Base-by-base conservation (phyloP, 2,113 vertebrate genomes). In the Melanerpes aurifrons region DNA sequence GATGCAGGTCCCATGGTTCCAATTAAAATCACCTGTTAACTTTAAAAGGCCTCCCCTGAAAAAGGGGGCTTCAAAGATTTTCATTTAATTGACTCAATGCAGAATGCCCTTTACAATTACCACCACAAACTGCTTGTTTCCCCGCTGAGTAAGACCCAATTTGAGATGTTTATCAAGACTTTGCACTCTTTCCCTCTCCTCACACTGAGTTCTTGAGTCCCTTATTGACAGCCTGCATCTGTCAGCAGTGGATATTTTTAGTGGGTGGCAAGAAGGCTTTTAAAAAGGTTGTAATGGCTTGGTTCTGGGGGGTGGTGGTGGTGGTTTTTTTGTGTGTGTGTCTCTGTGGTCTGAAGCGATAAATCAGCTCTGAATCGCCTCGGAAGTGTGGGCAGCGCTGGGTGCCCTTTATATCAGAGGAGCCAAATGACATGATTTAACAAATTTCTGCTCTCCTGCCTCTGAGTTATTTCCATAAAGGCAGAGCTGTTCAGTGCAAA, bases 11-110 rank as follows among this genome's bases (percentile, higher is more conserved):
- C 98, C 96, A 98, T 97, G 98, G 98, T 98, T 99, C 98, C 98
- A 99, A 99, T 98, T 99, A 98, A 99, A 99, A 98, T 99, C 99
- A 99, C 99, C 99, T 99, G 99, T 98, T 99, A 98, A 98, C 98
- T 92, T 96, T 97, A 98, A 99, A 99, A 99, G 98, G 98, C 98
- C 98, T 97, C 95, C 98, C 97, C 98, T 98, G 98, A 98, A 98
- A 99, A 98, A 98, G 98, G 99, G 96, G 99, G 96, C 98, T 99
- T 99, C 98, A 99, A 99, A 98, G 99, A 98, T 99, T 99, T 98
- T 99, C 99, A 98, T 99, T 99, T 99, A 98, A 99, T 99, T 99
- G 99, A 99, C 98, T 97, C 98, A 74, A 95, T 98, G 98, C 98
- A 98, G 99, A 98, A 98, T 98, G 98, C 98, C 97, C 98, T 97